phyloP scores from a whole-genome alignment of 2,113 vertebrate species.

The Sialia sialis region DNA sequence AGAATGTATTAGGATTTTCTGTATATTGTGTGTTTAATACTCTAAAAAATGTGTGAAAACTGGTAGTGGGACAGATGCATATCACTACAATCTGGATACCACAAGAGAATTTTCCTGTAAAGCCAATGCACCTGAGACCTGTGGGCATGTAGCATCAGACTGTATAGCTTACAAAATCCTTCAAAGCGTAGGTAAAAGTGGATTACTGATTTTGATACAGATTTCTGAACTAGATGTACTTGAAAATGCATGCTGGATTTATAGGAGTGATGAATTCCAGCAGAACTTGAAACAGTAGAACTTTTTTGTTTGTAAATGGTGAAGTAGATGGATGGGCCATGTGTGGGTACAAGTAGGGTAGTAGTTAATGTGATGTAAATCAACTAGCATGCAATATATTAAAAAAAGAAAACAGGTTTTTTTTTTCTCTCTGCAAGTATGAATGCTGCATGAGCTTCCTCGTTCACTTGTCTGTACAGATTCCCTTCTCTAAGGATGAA shows the following conservation, averaged over 20 bases:
- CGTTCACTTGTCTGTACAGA: fast-evolving
- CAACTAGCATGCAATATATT: background rate
- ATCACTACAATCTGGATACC: background rate
- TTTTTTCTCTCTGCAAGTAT: background rate
- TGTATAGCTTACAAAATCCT: background rate
- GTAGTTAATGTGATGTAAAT: background rate
- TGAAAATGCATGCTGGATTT: background rate
- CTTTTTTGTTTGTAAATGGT: background rate
- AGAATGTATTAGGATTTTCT: background rate
- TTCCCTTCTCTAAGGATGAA: background rate
- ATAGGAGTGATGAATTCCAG: background rate
- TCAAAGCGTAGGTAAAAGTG: background rate
- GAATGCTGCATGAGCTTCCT: background rate
- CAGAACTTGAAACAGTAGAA: background rate
- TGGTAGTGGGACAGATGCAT: background rate
- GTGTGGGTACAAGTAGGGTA: background rate
- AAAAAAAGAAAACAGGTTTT: background rate
- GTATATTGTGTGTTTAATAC: background rate
- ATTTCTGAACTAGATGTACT: background rate
- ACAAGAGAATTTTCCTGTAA: background rate
- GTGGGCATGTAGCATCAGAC: background rate
- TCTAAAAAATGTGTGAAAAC: background rate
- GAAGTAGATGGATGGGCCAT: background rate
- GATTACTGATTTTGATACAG: background rate
- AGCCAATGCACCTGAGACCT: background rate